Evolutionary conservation across 2,888 invertebrate genomes (phyloP), one percentile per base, ranked within the genome.

Genomic region (Volucella bombylans): DNA sequence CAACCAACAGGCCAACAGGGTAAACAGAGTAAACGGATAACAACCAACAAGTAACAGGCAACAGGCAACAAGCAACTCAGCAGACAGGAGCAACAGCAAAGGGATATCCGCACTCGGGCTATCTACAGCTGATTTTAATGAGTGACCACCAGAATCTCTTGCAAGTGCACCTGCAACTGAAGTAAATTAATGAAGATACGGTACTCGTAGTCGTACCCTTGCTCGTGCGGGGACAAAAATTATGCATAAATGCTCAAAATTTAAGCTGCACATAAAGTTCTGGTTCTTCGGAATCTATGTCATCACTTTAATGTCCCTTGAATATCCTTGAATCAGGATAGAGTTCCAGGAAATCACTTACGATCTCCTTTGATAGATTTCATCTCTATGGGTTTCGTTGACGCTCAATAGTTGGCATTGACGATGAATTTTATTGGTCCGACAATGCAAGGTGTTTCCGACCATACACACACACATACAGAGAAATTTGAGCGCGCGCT

Each of bases 101-200:
- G 85, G 76, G 62, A 76, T 71, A 71, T 39, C 65, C 61, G 55
- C 49, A 52, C 23, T 49, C 45, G 54, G 31, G 31, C 31, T 31
- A 31, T 31, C 31, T 52, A 81, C 85, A 85, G 85, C 85, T 85
- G 85, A 85, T 85, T 85, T 85, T 68, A 85, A 85, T 85, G 85
- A 85, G 71, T 69, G 76, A 72, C 80, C 80, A 85, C 76, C 80
- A 80, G 72, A 82, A 78, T 78, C 64, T 68, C 54, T 82, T 65
- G 78, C 49, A 73, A 68, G 54, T 81, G 85, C 85, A 85, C 85
- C 85, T 85, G 85, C 85, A 85, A 64, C 61, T 62, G 49, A 71
- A 41, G 80, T 80, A 85, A 85, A 85, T 85, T 85, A 81, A 85
- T 85, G 71, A 81, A 81, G 72, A 80, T 55, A 41, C 57, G 50